Base-by-base conservation (phyloP, 2,888 invertebrate species). In the Eristalinus aeneus region DNA sequence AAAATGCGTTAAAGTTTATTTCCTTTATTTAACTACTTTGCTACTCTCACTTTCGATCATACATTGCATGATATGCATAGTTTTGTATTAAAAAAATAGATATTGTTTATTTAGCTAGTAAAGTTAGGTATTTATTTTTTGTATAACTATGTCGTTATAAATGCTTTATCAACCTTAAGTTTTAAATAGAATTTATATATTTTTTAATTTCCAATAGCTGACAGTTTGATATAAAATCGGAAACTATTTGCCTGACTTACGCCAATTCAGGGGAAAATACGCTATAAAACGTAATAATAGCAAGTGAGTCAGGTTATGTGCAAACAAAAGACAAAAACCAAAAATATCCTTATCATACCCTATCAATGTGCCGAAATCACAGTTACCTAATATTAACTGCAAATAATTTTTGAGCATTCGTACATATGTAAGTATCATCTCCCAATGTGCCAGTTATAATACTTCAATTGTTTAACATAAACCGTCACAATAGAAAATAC, bases 401-500 rank as follows among this genome's bases (percentile, higher is more conserved):
- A 74, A 86, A 74, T 82, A 82, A 86, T 74, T 82, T 86, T 77
- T 82, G 77, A 82, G 77, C 82, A 39, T n/a, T 4, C 39, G 2
- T 46, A 46, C 16, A 16, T 46, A 16, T 46, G 46, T 46, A 46
- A 16, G n/a, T 16, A 46, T 16, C 46, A 27, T 27, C 82, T 78
- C 36, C 86, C 86, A 82, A 82, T 82, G 86, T 77, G 77, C 71
- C 78, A 67, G 86, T 74, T 86, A 82, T 78, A 82, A 82, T 86
- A 82, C 86, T 82, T 87, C 81, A 87, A 88, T 88, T 87, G 87
- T 87, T 87, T 82, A 82, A 82, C 80, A 88, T 88, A 85, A 86
- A 88, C 88, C 88, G 84, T 85, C 79, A 88, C 85, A 88, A 82
- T 88, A 82, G 87, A 87, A 88, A 88, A 78, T 83, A 86, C 86